Evolutionary conservation across 1,140 invertebrate genomes (phyloP).

Genomic region (Aleiodes sp.): DNA sequence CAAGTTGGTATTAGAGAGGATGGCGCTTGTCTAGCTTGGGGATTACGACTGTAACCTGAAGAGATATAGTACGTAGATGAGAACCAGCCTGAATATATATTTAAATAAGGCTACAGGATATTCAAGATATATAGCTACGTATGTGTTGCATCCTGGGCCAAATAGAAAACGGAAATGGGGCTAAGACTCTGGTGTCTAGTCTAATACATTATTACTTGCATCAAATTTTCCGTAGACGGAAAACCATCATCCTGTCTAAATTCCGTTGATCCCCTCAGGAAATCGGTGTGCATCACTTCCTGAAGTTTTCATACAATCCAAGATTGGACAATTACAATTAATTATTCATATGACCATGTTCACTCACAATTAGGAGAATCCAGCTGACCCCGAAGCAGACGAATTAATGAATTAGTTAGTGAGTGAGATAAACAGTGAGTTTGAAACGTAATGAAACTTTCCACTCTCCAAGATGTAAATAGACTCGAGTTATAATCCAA

Average conservation of each 20-base stretch:
- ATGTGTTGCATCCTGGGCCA: background rate
- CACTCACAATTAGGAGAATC: background rate
- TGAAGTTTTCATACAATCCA: background rate
- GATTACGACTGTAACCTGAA: constrained; percentile 14
- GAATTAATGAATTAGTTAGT: no score
- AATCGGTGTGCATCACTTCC: background rate
- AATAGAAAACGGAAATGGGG: constrained; percentile 6
- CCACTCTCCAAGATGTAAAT: background rate
- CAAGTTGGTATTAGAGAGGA: constrained; percentile 9
- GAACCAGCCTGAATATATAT: background rate
- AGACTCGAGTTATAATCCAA: background rate
- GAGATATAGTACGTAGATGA: background rate
- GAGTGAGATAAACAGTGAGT: no score
- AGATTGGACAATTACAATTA: background rate
- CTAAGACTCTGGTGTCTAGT: background rate
- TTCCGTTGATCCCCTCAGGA: background rate
- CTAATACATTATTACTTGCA: background rate
- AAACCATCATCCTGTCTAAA: background rate
- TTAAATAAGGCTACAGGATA: constrained; percentile 10
- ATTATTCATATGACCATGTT: background rate
- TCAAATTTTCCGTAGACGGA: background rate
- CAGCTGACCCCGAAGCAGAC: no score
- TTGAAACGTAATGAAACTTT: no score
- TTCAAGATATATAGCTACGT: background rate
- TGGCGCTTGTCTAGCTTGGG: background rate